These are phyloP conservation scores for Semotilus atromaculatus DNA, from an alignment of 2,797 vertebrate genomes.

Conservation along the genomic window DNA sequence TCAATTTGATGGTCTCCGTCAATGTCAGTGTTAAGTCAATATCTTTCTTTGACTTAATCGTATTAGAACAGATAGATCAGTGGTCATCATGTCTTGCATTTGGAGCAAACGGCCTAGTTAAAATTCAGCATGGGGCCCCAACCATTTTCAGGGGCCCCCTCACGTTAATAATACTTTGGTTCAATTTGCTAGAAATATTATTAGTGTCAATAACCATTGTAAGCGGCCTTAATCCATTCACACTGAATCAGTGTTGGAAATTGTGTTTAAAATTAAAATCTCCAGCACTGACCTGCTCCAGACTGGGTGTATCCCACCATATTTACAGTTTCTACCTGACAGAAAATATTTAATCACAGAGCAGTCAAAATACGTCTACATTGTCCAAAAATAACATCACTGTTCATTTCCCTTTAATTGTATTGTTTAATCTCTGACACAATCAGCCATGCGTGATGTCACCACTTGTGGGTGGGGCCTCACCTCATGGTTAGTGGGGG, in stretches of 20 bases:
- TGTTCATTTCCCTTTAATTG: not conserved
- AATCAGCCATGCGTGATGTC: not conserved
- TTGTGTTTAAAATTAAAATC: not conserved
- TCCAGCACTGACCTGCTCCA: not conserved
- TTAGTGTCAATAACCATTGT: not conserved
- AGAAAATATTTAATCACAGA: not conserved
- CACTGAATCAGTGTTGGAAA: not conserved
- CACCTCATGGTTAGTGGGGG: not conserved
- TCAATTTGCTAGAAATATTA: not conserved
- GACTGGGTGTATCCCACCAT: not conserved
- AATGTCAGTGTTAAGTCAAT: constrained; percentile 4
- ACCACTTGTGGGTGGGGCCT: not conserved
- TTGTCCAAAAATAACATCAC: not conserved
- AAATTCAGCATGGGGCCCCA: not conserved
- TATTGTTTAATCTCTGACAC: not conserved
- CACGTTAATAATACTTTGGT: not conserved
- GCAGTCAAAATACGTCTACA: not conserved
- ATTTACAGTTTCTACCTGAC: not conserved
- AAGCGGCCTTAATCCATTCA: not conserved
- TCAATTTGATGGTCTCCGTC: constrained; percentile 6
- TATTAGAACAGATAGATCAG: constrained; percentile 47
- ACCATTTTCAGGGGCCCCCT: not conserved
- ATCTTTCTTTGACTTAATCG: constrained; percentile 16
- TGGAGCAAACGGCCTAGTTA: constrained; percentile 57
- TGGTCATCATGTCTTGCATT: constrained; percentile 49